Conservation (phyloP, 2,113 vertebrate genomes). For the Anas platyrhynchos region DNA sequence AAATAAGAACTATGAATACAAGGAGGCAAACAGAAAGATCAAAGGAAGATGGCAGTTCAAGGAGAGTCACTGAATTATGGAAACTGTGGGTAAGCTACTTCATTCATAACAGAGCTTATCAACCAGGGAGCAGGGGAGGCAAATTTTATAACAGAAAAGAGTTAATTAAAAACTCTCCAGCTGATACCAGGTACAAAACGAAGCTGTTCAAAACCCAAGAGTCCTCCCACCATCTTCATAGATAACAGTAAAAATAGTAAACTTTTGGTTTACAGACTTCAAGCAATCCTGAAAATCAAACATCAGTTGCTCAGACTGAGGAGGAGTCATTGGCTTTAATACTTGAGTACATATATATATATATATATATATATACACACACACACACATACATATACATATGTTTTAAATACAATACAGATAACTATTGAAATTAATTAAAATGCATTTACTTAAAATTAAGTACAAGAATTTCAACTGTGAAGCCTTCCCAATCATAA, state of each 20-base stretch:
- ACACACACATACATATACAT: neutral
- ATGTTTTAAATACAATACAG: neutral
- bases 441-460: neutral
- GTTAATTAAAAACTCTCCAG: neutral
- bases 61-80: accelerated
- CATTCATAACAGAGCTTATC: neutral
- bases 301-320: neutral
- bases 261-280: neutral
- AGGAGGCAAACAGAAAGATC: neutral
- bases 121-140: neutral
- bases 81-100: neutral
- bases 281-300: neutral
- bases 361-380: too few species aligned
- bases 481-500: neutral
- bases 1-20: neutral
- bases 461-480: neutral
- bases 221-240: neutral
- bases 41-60: neutral
- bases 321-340: neutral
- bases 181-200: neutral
- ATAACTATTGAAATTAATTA: neutral
- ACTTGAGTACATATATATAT: neutral
- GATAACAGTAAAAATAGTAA: neutral
- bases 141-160: neutral
- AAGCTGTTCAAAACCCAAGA: neutral